These are phyloP conservation scores for Diaprepes abbreviatus DNA, from an alignment of 2,888 invertebrate genomes.

Conservation along the genomic window DNA sequence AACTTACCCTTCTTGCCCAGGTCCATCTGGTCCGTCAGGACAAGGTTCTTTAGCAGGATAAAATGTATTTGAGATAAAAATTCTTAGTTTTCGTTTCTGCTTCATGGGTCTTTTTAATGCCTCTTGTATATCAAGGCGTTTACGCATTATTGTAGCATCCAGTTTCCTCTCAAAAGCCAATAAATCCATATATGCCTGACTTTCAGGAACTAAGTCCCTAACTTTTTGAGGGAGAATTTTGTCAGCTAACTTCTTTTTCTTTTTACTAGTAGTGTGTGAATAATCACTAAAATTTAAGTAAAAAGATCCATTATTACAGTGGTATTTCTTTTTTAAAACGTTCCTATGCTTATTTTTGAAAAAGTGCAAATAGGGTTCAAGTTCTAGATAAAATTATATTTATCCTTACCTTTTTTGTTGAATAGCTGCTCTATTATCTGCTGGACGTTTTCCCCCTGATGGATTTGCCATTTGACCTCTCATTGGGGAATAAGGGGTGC, in stretches of 20 bases:
- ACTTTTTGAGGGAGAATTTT: conserved; percentile 97
- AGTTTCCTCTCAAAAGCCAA: conserved; percentile 97
- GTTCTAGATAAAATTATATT: too few species aligned
- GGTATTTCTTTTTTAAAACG: too few species aligned
- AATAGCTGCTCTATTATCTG: conserved; percentile 73
- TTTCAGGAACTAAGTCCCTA: conserved; percentile 97
- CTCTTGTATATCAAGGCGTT: conserved; percentile 97
- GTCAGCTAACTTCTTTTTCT: conserved; percentile 96
- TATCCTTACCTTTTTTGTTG: conserved; percentile 76
- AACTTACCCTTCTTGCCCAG: conserved; percentile 79
- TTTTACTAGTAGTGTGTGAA: conserved; percentile 78
- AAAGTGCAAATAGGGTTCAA: conserved; percentile 20
- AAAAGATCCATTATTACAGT: too few species aligned
- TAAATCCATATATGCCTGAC: conserved; percentile 99
- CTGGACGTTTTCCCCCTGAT: conserved; percentile 73
- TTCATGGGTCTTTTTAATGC: conserved; percentile 98
- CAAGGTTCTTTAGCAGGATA: conserved; percentile 88
- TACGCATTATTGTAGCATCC: conserved; percentile 98
- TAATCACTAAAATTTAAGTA: conserved; percentile 74
- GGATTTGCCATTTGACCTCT: conserved; percentile 74
- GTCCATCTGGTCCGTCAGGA: conserved; percentile 72
- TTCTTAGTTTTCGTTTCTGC: conserved; percentile 95
- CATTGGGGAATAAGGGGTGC: conserved; percentile 73
- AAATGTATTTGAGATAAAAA: conserved; percentile 99
- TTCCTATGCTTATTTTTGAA: too few species aligned